phyloP scores from a whole-genome alignment of 2,113 vertebrate species.

The Anolis sagrei region DNA sequence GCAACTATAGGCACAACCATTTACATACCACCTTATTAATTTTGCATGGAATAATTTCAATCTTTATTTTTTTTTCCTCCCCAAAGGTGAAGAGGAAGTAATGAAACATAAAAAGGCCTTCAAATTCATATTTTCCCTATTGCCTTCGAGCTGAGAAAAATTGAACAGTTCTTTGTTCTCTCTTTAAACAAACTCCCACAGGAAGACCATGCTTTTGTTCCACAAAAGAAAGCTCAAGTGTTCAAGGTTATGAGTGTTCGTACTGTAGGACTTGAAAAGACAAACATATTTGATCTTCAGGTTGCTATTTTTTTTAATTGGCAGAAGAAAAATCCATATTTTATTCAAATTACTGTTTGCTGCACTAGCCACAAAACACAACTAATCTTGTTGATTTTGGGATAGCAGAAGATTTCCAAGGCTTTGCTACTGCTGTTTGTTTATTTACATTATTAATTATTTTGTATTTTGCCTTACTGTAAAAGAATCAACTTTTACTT shows the following conservation, averaged over 20 bases:
- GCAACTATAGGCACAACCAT: neutral
- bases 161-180: conserved; percentile 57
- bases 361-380: conserved; percentile 54
- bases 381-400: conserved; percentile 48
- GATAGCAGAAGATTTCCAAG: conserved; percentile 40
- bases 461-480: conserved; percentile 23
- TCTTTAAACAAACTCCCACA: conserved; percentile 56
- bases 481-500: neutral
- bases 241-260: conserved; percentile 55
- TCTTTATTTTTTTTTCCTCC: conserved; percentile 33
- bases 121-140: conserved; percentile 25
- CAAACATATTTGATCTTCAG: conserved; percentile 49
- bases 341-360: conserved; percentile 54
- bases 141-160: conserved; percentile 34
- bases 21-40: neutral
- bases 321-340: conserved; percentile 56
- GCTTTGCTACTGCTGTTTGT: conserved; percentile 43
- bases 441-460: conserved; percentile 28
- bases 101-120: conserved; percentile 34
- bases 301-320: conserved; percentile 56
- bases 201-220: conserved; percentile 56
- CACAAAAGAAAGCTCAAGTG: conserved; percentile 59
- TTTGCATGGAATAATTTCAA: neutral
- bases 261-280: conserved; percentile 44
- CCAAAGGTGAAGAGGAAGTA: conserved; percentile 41